Evolutionary conservation across 2,888 invertebrate genomes (phyloP), one percentile per base, ranked within the genome.

Genomic region (Heliconius sara): DNA sequence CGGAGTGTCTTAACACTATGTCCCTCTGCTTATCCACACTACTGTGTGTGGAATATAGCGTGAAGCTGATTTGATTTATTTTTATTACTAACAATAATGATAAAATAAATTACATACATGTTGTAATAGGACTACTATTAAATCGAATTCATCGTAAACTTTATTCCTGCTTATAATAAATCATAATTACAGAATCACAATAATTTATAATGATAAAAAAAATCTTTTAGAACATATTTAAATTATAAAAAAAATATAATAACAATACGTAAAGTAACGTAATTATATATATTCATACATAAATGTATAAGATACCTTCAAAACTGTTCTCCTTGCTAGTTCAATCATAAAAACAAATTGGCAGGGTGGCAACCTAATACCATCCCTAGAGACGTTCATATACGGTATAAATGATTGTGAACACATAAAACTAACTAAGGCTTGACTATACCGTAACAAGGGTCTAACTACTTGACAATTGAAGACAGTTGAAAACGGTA

Each of bases 321-420:
- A 76, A 82, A 79, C 70, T 83, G 78, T 82, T 78, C 79, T 81
- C 74, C 72, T 57, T 78, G 77, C 78, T 77, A 83, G 73, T 80
- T 80, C 72, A 83, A 82, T 79, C 90, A 89, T 93, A 93, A 93
- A 92, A 92, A 91, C 90, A 91, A 92, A 93, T 92, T 92, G 92
- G 88, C 86, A 88, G 90, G 90, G 91, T 92, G 90, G 89, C 89
- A 87, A 85, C 88, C 86, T 92, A 93, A 94, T 92, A 85, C 89
- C 82, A 86, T 89, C 93, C 90, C 91, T 67, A 68, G 90, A 88
- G 92, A 89, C 86, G 82, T 68, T 80, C 84, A 68, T 79, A 74
- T 82, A 83, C 71, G 76, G 78, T 77, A 65, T 27, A 83, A 63
- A 39, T 79, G 79, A 82, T 80, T 83, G 83, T 81, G 86, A 85